A percentile compares a stretch with the other conserved stretches of the same genome.
Evolutionary conservation across 2,113 vertebrate genomes (phyloP).

Genomic region (Prinia subflava): DNA sequence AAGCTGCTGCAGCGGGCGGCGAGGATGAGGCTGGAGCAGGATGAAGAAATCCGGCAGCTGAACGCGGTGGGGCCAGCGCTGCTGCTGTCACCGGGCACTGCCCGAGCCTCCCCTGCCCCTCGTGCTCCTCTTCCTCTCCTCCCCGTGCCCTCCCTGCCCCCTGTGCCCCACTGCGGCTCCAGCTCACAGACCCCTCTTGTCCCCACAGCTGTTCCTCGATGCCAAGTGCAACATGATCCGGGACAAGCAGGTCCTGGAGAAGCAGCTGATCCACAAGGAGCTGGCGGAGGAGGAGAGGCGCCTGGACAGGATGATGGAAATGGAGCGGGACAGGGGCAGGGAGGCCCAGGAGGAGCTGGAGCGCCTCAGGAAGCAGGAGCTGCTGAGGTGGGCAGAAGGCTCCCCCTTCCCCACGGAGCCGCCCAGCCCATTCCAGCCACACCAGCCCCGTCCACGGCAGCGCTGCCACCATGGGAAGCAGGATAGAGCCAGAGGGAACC

Average conservation of each 20-base stretch:
- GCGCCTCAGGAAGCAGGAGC: background rate
- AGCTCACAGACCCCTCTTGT: background rate
- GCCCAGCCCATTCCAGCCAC: background rate
- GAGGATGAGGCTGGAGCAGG: background rate
- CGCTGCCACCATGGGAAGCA: rapidly evolving
- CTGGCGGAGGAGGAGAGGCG: background rate
- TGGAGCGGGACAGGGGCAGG: background rate
- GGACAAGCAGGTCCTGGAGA: background rate
- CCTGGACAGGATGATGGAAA: background rate
- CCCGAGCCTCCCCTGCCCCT: background rate
- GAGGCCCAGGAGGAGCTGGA: background rate
- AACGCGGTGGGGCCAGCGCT: background rate
- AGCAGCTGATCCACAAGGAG: background rate
- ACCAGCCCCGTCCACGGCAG: background rate
- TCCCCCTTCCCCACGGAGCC: background rate
- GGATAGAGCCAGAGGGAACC: background rate
- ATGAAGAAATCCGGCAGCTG: background rate
- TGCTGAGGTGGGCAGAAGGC: background rate
- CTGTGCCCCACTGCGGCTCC: rapidly evolving
- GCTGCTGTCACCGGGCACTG: background rate
- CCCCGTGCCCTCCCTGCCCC: background rate
- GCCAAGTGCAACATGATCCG: background rate
- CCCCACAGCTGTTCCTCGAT: background rate
- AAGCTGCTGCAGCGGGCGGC: background rate
- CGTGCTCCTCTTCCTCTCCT: background rate